Evolutionary conservation across 2,113 vertebrate genomes (phyloP).

Genomic region (Nothocercus julius): DNA sequence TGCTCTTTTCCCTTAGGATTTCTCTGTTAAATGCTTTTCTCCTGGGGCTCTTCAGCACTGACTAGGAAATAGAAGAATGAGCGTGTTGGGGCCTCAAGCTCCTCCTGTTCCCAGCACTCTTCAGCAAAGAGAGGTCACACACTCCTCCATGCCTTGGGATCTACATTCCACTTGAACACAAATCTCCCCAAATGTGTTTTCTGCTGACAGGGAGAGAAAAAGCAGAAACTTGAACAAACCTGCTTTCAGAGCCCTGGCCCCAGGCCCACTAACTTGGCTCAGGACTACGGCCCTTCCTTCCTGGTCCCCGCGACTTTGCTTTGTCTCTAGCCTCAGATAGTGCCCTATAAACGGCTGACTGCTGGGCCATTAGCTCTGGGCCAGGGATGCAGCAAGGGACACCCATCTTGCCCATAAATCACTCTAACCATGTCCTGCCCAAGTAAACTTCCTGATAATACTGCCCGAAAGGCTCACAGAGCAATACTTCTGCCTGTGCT

Average conservation of each 20-base stretch:
- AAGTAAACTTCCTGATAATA: background rate
- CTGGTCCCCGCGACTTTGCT: background rate
- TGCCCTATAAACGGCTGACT: background rate
- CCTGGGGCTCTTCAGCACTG: background rate
- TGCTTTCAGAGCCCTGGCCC: background rate
- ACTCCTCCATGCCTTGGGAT: conserved; percentile 1
- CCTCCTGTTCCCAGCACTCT: background rate
- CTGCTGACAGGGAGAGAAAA: conserved; percentile 35
- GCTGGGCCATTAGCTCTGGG: background rate
- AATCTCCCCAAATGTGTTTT: conserved; percentile 28
- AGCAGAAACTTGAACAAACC: conserved; percentile 8
- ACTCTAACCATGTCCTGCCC: background rate
- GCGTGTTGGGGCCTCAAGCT: background rate
- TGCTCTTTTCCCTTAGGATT: background rate
- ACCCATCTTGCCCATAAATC: background rate
- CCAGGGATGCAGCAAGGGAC: background rate
- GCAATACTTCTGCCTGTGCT: background rate
- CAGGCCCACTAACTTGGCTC: background rate
- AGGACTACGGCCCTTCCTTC: background rate
- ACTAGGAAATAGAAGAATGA: background rate
- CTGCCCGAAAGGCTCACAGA: background rate
- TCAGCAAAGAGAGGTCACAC: background rate
- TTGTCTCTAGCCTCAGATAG: background rate
- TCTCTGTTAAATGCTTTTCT: background rate
- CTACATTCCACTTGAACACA: conserved; percentile 22